Base-by-base conservation (phyloP, 2,888 invertebrate species). In the Ectemnius lituratus region DNA sequence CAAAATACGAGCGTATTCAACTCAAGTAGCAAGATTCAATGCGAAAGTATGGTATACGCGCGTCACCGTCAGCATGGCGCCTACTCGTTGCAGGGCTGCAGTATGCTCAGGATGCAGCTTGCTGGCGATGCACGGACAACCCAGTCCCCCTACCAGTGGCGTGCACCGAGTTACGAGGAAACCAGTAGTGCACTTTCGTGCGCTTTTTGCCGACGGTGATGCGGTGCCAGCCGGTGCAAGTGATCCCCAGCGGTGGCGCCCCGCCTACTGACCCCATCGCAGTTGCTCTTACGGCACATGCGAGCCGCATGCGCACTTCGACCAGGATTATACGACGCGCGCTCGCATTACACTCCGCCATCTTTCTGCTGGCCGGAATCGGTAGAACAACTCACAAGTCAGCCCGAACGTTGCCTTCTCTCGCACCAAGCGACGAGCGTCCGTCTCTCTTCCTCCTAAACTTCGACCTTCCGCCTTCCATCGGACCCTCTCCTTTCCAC, bases 291-390 rank as follows among this genome's bases (percentile, higher is more conserved):
- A 60, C 62, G 18, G 18, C 8, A 8, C 58, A 16, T 68, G 23
- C 8, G 6, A 11, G 37, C 76, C 82, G 81, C 82, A 74, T 74
- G 82, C 82, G 82, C 69, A 59, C 23, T 64, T 47, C 58, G 62
- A 64, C 60, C 62, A 61, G 60, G 37, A 65, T 69, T 74, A 76
- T 75, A 79, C 70, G 73, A 82, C 73, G 81, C 75, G 83, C 75
- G 69, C 83, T 83, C 81, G 83, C 79, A 83, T 83, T 82, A 83
- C 83, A 72, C 65, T 76, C 79, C 82, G 82, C 82, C 82, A 82
- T 82, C 80, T 82, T 83, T 82, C 69, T 66, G 76, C 73, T 60
- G 68, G 67, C 62, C 71, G 66, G 73, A 79, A 70, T 77, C 78
- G 46, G 64, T 49, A 69, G 70, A 76, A 78, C 68, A 68, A 68